Percentiles rank a stretch among this genome's conserved stretches.
Evolutionary conservation across 2,888 invertebrate species (phyloP).

Genomic region (Acanthopleura granulata): DNA sequence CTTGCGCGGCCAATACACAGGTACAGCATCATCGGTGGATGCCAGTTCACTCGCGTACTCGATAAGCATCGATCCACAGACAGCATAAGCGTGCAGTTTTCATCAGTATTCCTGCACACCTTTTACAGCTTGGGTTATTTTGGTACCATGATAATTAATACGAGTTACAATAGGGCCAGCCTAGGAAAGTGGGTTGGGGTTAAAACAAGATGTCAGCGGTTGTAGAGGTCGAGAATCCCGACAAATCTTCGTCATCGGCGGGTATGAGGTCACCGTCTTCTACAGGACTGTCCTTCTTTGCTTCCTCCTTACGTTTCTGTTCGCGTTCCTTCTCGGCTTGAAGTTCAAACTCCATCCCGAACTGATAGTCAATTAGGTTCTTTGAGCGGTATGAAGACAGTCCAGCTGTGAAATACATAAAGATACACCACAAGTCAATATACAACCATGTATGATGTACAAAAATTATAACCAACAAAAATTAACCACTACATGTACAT

Average conservation of each 20-base stretch:
- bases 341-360: constrained; percentile 39
- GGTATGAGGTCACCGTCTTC: constrained; percentile 39
- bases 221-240: constrained; percentile 44
- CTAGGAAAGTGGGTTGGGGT: not conserved
- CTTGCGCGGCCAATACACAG: too few species aligned
- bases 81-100: too few species aligned
- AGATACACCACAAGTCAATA: not conserved
- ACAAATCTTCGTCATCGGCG: constrained; percentile 46
- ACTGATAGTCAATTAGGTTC: constrained; percentile 51
- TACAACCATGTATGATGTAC: not conserved
- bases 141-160: too few species aligned
- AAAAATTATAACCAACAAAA: not conserved
- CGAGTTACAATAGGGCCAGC: too few species aligned
- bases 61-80: too few species aligned
- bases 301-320: constrained; percentile 25
- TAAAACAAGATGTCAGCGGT: constrained; percentile 57
- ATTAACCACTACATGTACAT: not conserved
- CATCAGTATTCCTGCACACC: too few species aligned
- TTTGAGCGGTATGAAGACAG: constrained; percentile 52
- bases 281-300: constrained; percentile 22
- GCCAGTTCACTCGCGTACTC: too few species aligned
- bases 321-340: constrained; percentile 26
- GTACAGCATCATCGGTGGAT: too few species aligned
- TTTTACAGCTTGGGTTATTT: too few species aligned
- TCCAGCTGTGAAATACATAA: constrained; percentile 37